Percentiles rank a stretch among this genome's conserved stretches.
These are phyloP conservation scores for Microcaecilia unicolor DNA, from an alignment of 2,797 vertebrate species.

Conservation along the genomic window DNA sequence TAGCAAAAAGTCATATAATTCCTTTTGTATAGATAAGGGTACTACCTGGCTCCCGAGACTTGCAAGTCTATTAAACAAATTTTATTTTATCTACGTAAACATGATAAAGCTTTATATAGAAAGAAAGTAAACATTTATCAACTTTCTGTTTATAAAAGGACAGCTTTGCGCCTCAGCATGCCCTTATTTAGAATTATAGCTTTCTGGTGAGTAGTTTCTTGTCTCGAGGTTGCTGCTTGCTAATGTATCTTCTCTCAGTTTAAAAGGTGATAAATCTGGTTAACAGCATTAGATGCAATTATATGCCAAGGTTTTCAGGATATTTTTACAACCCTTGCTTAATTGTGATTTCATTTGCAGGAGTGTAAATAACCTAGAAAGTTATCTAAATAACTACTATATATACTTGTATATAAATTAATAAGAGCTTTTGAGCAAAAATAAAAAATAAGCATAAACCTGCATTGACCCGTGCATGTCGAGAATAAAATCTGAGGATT, in stretches of 20 bases:
- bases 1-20: too few relatives aligned
- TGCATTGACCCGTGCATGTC: too few relatives aligned
- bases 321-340: slow-evolving; percentile 28
- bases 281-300: slow-evolving; percentile 25
- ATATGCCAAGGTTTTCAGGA: slow-evolving; percentile 9
- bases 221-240: too few relatives aligned
- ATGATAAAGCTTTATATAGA: slow-evolving; percentile 2
- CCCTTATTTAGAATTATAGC: slow-evolving; percentile 34
- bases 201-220: slow-evolving; percentile 18
- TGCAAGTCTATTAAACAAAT: too few relatives aligned
- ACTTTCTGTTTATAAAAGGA: slow-evolving; percentile 39
- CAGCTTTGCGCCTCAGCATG: slow-evolving; percentile 30
- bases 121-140: slow-evolving; percentile 30
- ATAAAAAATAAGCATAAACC: too few relatives aligned
- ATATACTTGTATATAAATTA: too few relatives aligned
- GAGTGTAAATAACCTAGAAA: slow-evolving; percentile 34
- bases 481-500: too few relatives aligned
- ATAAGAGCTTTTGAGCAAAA: too few relatives aligned
- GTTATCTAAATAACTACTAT: slow-evolving; percentile 13
- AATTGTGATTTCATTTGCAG: slow-evolving; percentile 24
- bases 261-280: slow-evolving; percentile 11
- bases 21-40: too few relatives aligned
- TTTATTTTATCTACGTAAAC: slow-evolving; percentile 18
- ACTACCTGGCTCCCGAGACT: too few relatives aligned
- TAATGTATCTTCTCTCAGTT: slow-evolving; percentile 27